Percentiles rank a stretch among this genome's conserved stretches.
phyloP scores from a whole-genome alignment of 2,888 invertebrate species.

The Folsomia manolachei region DNA sequence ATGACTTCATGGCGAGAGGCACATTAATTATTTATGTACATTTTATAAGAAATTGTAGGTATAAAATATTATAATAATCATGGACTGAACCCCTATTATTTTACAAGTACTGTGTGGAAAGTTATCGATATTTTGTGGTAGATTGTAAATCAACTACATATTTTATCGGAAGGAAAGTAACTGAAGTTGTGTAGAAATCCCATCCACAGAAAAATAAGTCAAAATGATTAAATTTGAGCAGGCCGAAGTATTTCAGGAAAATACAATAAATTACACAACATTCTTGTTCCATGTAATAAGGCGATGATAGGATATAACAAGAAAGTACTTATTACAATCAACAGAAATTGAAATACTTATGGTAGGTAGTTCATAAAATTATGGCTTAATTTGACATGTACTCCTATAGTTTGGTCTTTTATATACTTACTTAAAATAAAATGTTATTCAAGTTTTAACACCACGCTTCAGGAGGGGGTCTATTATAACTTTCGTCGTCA shows the following conservation, averaged over 20 bases:
- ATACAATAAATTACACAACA: neutral
- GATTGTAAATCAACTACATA: neutral
- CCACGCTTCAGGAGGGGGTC: slow-evolving; percentile 71
- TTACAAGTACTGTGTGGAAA: neutral
- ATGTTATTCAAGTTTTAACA: slow-evolving; percentile 5
- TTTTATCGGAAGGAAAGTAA: neutral
- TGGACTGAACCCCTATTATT: no score
- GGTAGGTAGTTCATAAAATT: neutral
- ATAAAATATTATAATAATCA: neutral
- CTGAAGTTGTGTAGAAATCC: neutral
- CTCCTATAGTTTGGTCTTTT: neutral
- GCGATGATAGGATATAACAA: neutral
- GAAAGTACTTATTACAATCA: neutral
- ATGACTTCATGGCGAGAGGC: slow-evolving; percentile 11
- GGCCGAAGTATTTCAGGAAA: slow-evolving; percentile 7
- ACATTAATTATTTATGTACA: neutral
- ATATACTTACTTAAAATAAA: neutral
- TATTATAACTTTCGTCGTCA: slow-evolving; percentile 68
- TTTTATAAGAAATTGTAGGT: neutral
- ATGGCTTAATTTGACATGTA: slow-evolving; percentile 6
- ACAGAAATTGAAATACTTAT: neutral
- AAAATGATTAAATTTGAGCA: neutral
- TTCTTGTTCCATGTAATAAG: neutral
- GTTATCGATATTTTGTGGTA: neutral
- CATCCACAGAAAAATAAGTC: neutral